Conservation (phyloP, 92 coral and sea anemone genomes). For the Blastomussa wellsi region DNA sequence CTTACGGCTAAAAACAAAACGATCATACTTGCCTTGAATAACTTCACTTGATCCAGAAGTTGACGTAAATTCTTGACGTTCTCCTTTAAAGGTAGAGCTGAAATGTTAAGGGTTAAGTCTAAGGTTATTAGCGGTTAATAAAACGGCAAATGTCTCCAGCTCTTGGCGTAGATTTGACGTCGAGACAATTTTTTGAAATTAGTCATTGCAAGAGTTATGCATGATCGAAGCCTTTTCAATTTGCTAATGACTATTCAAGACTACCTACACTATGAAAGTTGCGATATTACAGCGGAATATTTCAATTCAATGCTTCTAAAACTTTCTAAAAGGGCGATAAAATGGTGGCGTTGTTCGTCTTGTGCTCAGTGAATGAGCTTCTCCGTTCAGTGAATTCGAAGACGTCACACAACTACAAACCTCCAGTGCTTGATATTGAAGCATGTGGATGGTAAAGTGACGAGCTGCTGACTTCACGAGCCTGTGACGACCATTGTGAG, state of each 20-base stretch:
- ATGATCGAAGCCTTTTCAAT: no score
- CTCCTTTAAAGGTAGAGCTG: not conserved
- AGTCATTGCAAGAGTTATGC: no score
- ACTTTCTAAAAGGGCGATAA: not conserved
- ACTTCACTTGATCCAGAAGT: constrained; percentile 18
- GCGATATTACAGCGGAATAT: not conserved
- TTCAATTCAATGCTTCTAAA: not conserved
- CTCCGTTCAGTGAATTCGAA: not conserved
- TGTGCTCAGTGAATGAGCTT: not conserved
- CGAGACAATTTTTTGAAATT: no score
- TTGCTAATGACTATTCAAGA: no score
- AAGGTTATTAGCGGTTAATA: not conserved
- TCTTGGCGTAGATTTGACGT: not conserved
- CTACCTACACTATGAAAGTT: no score
- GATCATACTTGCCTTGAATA: not conserved
- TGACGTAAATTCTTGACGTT: not conserved
- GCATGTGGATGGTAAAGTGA: not conserved
- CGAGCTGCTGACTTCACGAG: not conserved
- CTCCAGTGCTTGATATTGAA: not conserved
- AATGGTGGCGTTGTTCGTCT: not conserved
- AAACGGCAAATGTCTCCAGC: not conserved
- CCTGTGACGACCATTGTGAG: not conserved
- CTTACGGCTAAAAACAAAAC: not conserved
- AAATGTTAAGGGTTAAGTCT: not conserved
- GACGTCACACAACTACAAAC: not conserved